Evolutionary conservation across 2,888 invertebrate species (phyloP), one percentile per base, ranked within the genome.

Genomic region (Drosophila neutralis): DNA sequence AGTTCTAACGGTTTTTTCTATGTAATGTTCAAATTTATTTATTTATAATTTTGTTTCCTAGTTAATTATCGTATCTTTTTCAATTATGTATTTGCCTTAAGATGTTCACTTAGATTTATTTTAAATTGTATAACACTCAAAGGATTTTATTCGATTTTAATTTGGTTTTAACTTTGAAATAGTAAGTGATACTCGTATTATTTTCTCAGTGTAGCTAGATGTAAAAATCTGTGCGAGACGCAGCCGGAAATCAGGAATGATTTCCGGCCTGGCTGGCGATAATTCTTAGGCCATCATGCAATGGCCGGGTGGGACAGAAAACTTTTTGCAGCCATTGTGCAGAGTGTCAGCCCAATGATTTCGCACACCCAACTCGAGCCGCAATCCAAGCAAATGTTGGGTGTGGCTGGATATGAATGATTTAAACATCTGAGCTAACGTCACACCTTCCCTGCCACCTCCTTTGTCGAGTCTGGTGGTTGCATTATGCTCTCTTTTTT

Each of bases 241-340:
- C 66, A 66, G 51, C 69, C 67, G 72, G 72, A 73, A 76, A 73
- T 78, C 81, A 69, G 76, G 73, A 78, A 72, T 81, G 87, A 80
- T 79, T 77, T 77, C 80, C 78, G 87, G 75, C 74, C 69, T 64
- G 80, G 57, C 63, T 65, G 76, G 75, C 65, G 81, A 82, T 86
- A 80, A 83, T 83, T 83, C 79, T 83, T 82, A 64, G 65, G 57
- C 67, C 78, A 78, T 70, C 70, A 77, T 70, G 48, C 65, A 67
- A 51, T 60, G 63, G 57, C 54, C 27, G 31, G 49, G 48, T 36
- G 66, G 76, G 57, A 5, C 52, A 52, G 57, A 73, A 73, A 82
- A 78, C 79, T 83, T 84, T 78, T 80, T 84, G 79, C 85, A 82
- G 72, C 65, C 87, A 77, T 85, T 78, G 85, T 82, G 86, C 72